phyloP scores from a whole-genome alignment of 2,113 vertebrate species.

The Muntiacus reevesi region DNA sequence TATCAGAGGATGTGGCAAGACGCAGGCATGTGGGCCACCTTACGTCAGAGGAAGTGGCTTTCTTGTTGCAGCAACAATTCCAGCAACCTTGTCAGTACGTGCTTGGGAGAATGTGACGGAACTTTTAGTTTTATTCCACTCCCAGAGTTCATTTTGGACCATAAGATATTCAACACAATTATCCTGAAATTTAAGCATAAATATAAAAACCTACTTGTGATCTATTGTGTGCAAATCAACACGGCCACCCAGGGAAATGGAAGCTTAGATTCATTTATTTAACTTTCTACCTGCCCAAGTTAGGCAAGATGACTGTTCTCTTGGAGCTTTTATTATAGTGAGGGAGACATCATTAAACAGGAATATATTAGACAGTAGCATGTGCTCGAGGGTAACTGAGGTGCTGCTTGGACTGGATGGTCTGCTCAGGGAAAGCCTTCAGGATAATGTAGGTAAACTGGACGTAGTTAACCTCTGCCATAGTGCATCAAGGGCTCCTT shows the following conservation, averaged over 20 bases:
- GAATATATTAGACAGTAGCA: neutral
- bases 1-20: conserved; percentile 48
- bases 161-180: neutral
- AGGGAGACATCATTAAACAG: neutral
- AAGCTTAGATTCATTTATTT: neutral
- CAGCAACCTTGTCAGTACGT: neutral
- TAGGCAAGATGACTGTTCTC: neutral
- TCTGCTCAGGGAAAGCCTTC: neutral
- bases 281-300: neutral
- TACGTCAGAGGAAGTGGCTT: conserved; percentile 65
- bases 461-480: neutral
- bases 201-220: neutral
- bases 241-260: neutral
- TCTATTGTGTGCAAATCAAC: neutral
- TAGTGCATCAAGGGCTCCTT: neutral
- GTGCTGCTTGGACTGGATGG: neutral
- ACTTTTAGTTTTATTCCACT: neutral
- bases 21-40: neutral
- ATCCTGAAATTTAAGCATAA: neutral
- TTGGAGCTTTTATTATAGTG: neutral
- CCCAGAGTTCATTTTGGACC: neutral
- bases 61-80: conserved; percentile 48
- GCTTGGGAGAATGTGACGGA: neutral
- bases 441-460: neutral
- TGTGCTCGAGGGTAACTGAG: neutral